Base-by-base conservation (phyloP, 2,113 vertebrate species). In the Myotis yumanensis region DNA sequence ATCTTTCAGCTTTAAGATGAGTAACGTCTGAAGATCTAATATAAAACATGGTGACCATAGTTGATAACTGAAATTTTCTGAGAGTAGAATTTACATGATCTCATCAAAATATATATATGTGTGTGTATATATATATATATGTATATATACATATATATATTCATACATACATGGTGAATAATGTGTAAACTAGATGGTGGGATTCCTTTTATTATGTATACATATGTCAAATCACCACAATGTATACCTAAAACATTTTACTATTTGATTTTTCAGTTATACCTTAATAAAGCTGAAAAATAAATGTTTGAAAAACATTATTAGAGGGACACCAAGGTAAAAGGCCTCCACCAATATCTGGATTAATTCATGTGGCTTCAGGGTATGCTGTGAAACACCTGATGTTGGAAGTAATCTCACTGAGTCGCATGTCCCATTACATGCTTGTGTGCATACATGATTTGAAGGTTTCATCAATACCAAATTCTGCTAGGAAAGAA, bases 401-500 rank as follows among this genome's bases (percentile, higher is more conserved):
- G 6, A 5, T 0, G 3, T 3, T 71, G n/a, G 62, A 86, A 54
- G 43, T 25, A 64, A 73, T 54, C 62, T 86, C 79, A 46, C 0
- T 54, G 52, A 48, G 52, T 7, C 43, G 10, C 51, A 71, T 35
- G 23, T 25, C 90, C 25, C 59, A 73, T 37, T 51, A 81, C 6
- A 72, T 62, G 22, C 12, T 43, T 25, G 2, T 77, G 52, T 37
- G 30, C 8, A 69, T 18, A 28, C 9, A 15, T 43, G 54, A 90
- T 40, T 66, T 25, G n/a, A 40, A 32, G 25, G 3, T 62, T 83
- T 73, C 68, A 88, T 77, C 37, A 85, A 17, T 52, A 57, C 37
- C n/a, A 95, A 68, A 68, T 77, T 94, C 75, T 66, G 28, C 77
- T 46, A 71, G 57, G 40, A 72, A 90, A 84, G 52, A 12, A 76